Conservation (phyloP, 2,113 vertebrate genomes). For the Xiphophorus maculatus region DNA sequence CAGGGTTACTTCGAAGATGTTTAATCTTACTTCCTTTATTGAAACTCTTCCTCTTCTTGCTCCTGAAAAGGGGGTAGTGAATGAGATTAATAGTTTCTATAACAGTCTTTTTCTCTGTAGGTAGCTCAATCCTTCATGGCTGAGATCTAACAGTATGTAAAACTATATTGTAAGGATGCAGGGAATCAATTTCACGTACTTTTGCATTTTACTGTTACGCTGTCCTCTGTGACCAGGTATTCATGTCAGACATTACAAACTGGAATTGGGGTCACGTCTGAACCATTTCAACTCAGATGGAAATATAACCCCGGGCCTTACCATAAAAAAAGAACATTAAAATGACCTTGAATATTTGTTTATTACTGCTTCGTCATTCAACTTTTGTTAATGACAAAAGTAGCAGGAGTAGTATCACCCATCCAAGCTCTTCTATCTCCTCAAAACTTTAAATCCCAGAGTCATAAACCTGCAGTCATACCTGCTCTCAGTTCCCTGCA, state of each 20-base stretch:
- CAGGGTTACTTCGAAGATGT: too few species aligned
- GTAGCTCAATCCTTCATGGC: too few species aligned
- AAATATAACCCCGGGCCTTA: not conserved
- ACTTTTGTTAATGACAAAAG: constrained; percentile 17
- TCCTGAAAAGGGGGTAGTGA: too few species aligned
- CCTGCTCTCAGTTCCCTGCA: constrained; percentile 31
- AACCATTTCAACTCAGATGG: not conserved
- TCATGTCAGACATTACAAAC: not conserved
- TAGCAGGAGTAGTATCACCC: constrained; percentile 16
- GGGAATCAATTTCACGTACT: too few species aligned
- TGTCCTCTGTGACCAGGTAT: not conserved
- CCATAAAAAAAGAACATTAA: not conserved
- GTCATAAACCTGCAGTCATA: constrained; percentile 43
- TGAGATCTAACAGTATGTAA: too few species aligned
- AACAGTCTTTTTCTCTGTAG: too few species aligned
- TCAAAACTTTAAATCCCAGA: constrained; percentile 4
- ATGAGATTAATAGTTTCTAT: too few species aligned
- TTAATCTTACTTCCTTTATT: too few species aligned
- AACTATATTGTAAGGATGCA: too few species aligned
- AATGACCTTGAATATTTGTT: constrained; percentile 25
- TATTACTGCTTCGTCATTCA: constrained; percentile 20
- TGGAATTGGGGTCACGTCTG: not conserved
- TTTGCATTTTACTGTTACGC: not conserved
- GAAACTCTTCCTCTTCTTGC: too few species aligned
- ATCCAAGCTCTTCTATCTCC: constrained; percentile 27